Evolutionary conservation across 1,140 invertebrate species (phyloP).

Genomic region (Portunus trituberculatus): DNA sequence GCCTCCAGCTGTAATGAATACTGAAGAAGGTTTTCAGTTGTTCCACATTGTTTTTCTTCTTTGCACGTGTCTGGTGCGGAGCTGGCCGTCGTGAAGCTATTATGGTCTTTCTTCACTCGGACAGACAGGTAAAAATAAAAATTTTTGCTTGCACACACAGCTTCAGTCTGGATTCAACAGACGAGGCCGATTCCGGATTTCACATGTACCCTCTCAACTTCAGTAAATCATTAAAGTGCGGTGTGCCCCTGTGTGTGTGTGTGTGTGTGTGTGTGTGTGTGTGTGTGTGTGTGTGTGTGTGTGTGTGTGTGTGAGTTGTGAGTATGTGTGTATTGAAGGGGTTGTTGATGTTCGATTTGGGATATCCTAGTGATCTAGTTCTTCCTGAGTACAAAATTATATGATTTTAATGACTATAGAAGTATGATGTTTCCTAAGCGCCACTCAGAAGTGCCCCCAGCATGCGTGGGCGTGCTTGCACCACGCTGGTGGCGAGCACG

Average conservation of each 20-base stretch:
- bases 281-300: background rate
- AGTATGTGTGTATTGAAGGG: background rate
- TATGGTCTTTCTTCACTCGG: background rate
- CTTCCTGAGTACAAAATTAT: too few species aligned
- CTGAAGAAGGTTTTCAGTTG: background rate
- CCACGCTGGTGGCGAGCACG: background rate
- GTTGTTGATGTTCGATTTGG: too few species aligned
- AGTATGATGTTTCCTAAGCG: too few species aligned
- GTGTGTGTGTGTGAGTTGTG: background rate
- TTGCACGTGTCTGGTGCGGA: background rate
- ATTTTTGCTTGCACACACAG: too few species aligned
- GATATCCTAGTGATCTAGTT: too few species aligned
- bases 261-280: conserved; percentile 34
- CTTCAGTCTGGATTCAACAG: too few species aligned
- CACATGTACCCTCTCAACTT: background rate
- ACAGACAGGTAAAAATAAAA: too few species aligned
- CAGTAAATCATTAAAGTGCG: background rate
- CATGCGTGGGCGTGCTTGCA: background rate
- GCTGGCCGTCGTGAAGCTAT: background rate
- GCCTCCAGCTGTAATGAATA: background rate
- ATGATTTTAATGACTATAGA: too few species aligned
- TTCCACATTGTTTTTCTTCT: background rate
- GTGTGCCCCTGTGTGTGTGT: background rate
- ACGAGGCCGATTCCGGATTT: background rate
- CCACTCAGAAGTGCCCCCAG: too few species aligned